Base-by-base conservation (phyloP, 2,113 vertebrate genomes). In the Notothenia rossii region DNA sequence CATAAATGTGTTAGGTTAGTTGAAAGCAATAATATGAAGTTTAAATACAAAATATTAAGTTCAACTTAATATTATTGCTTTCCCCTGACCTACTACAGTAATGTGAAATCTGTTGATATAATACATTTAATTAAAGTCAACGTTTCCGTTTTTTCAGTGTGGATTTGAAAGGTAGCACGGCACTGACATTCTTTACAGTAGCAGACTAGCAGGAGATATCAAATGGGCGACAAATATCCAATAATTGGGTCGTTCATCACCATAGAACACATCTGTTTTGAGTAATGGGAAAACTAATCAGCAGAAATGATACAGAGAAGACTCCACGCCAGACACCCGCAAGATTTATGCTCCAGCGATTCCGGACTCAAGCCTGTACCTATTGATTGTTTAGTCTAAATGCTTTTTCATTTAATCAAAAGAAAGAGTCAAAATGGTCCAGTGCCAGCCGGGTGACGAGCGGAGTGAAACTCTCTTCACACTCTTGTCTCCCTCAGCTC, bases 231-330 rank as follows among this genome's bases (percentile, higher is more conserved):
- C 91, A 94, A 94, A 94, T 91, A 89, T 89, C 74, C 80, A 78
- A 84, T 90, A 93, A 93, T 90, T 94, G 89, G 90, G 92, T 91
- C 89, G 91, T 94, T 91, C 85, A 93, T 94, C 94, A 93, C 90
- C 75, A 64, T 78, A 59, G 66, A 91, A 93, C 90, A 86, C 91
- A 86, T 95, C 92, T 88, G 91, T 93, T 94, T 94, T 92, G 93
- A 93, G 92, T 94, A 94, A 94, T 91, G 92, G 86, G 87, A 84
- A 90, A 92, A 93, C 89, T 94, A 94, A 95, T 95, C 93, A 91
- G 90, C 85, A 92, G 81, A 91, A 94, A 93, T 86, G 87, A 91
- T 89, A 93, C 86, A 74, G 84, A 86, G 86, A 85, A 75, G 88
- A 88, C 84, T 89, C 67, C 75, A 89, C 51, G 77, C 79, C 83